Base-by-base conservation (phyloP, 1,140 invertebrate species). In the Eubasilissa regina region DNA sequence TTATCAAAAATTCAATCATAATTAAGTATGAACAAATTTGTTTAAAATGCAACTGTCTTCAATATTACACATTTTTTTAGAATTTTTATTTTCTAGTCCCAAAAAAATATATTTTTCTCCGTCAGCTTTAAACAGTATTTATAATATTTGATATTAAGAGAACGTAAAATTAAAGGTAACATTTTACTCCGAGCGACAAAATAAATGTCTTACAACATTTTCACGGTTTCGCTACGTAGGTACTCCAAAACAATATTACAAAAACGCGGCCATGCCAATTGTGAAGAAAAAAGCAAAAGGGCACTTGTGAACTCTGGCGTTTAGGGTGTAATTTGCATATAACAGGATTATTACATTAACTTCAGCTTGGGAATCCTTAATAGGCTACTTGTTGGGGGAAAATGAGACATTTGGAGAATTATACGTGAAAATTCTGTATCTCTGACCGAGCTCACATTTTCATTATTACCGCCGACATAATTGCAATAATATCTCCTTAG, bases 261-360 rank as follows among this genome's bases (percentile, higher is more conserved):
- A 58, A 66, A 58, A 68, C 21, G 25, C 78, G 73, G 55, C 62
- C 47, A 68, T 45, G 53, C 21, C 58, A 47, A 75, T 48, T 53
- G 64, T 74, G 53, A 75, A 45, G 74, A 77, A 76, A 35, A 66
- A 64, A 47, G 75, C 75, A 75, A 70, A 82, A 80, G 56, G 76
- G 77, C 70, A 78, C 81, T 80, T 62, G 75, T 74, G 75, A 80
- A 82, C 51, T 51, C 47, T 58, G 81, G 51, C 81, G 75, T 82
- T 82, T 80, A 73, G 78, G 70, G 75, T 70, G 75, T 66, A 75
- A 80, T 82, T 82, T 82, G 81, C 81, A 82, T 82, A 82, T 62
- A 82, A 82, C 81, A 80, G 68, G 81, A 82, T 82, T 82, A 82
- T 82, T 78, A 82, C 81, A 82, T 82, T 82, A 82, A 80, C 78